Conservation (phyloP, 2,797 vertebrate species). For the Tympanoctomys barrerae region DNA sequence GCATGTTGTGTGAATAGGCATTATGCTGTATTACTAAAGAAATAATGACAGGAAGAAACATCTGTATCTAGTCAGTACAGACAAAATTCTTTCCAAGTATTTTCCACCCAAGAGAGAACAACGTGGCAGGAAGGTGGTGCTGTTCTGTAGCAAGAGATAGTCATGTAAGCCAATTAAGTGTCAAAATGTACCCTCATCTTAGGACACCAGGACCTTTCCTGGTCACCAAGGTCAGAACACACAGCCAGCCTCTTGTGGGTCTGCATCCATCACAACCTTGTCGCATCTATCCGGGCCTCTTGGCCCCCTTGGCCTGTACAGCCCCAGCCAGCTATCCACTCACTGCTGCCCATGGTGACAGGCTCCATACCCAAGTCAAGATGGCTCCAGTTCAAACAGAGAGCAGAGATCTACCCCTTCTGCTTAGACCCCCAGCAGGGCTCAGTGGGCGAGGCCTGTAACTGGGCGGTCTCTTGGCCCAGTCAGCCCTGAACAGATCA, state of each 20-base stretch:
- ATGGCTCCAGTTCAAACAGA: accelerated
- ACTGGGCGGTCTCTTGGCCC: not conserved
- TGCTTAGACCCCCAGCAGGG: not conserved
- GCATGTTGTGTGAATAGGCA: not conserved
- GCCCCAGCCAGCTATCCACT: not conserved
- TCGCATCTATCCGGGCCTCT: too few species aligned
- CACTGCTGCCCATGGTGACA: not conserved
- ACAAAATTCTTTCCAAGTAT: not conserved
- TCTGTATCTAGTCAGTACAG: not conserved
- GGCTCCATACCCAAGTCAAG: accelerated
- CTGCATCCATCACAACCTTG: not conserved
- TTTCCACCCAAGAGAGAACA: not conserved
- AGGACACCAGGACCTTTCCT: not conserved
- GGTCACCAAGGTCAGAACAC: accelerated
- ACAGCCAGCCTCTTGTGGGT: not conserved
- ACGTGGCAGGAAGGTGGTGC: not conserved
- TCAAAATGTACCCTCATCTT: not conserved
- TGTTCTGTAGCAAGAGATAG: not conserved
- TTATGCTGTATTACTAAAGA: not conserved
- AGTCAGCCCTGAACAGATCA: not conserved
- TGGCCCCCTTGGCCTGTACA: not conserved
- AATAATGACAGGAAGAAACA: not conserved
- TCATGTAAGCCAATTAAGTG: accelerated
- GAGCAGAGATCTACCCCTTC: not conserved
- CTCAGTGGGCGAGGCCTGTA: not conserved